A percentile compares a stretch with the other conserved stretches of the same genome.
These are phyloP conservation scores for Pogona vitticeps DNA, from an alignment of 2,113 vertebrate genomes.

Conservation along the genomic window DNA sequence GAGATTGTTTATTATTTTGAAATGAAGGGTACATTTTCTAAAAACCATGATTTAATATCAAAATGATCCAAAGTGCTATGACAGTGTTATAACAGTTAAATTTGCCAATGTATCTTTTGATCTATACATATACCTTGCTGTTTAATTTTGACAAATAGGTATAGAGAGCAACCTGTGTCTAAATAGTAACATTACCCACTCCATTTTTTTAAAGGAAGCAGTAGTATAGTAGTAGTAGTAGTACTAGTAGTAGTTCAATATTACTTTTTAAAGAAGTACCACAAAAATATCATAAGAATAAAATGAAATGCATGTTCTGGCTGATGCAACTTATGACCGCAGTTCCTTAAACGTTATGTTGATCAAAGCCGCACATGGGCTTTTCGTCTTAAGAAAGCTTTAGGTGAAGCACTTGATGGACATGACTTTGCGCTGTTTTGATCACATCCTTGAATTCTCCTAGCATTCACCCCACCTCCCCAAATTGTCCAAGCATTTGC, in stretches of 20 bases:
- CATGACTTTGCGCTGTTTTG: slow-evolving; percentile 19
- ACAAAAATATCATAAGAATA: slow-evolving; percentile 65
- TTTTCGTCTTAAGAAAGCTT: slow-evolving; percentile 39
- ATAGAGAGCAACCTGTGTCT: slow-evolving; percentile 64
- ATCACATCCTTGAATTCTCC: slow-evolving; percentile 42
- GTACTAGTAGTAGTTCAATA: slow-evolving; percentile 57
- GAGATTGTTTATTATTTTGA: slow-evolving; percentile 75
- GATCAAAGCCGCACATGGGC: background rate
- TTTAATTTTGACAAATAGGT: slow-evolving; percentile 64
- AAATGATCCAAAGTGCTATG: slow-evolving; percentile 78
- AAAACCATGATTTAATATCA: slow-evolving; percentile 62
- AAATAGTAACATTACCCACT: slow-evolving; percentile 37
- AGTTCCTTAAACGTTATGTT: slow-evolving; percentile 19
- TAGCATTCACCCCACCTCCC: slow-evolving; percentile 53
- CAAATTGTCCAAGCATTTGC: slow-evolving; percentile 53
- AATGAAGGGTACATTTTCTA: slow-evolving; percentile 72
- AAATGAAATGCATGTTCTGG: slow-evolving; percentile 51
- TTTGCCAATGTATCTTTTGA: slow-evolving; percentile 67
- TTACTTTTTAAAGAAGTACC: slow-evolving; percentile 78
- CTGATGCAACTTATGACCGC: slow-evolving; percentile 48
- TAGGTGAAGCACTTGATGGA: slow-evolving; percentile 38
- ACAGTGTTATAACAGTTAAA: slow-evolving; percentile 61
- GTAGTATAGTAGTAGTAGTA: slow-evolving; percentile 26
- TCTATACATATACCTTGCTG: slow-evolving; percentile 61
- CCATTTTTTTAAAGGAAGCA: background rate